These are phyloP conservation scores for Lineus longissimus DNA, from an alignment of 1,140 invertebrate species.

Conservation along the genomic window DNA sequence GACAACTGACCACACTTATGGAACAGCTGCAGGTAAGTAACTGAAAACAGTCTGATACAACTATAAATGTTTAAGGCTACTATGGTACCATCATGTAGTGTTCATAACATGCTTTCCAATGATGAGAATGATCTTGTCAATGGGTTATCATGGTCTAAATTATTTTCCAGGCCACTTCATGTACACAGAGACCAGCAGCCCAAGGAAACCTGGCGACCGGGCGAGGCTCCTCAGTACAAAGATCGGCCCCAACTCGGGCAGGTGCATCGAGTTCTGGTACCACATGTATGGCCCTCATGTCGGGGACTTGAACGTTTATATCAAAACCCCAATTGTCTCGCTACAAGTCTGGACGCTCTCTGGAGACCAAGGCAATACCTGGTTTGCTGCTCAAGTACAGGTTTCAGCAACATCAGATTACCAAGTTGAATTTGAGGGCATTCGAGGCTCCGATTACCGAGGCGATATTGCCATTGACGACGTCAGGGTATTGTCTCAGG, in stretches of 20 bases:
- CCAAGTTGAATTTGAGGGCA: constrained; percentile 5
- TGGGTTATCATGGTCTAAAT: too few relatives aligned
- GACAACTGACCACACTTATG: constrained; percentile 42
- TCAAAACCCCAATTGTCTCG: background rate
- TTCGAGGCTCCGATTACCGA: background rate
- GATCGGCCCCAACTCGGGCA: background rate
- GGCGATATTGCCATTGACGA: constrained; percentile 31
- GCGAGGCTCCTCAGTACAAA: background rate
- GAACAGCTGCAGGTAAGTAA: constrained; percentile 16
- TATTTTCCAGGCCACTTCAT: too few relatives aligned
- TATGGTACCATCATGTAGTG: too few relatives aligned
- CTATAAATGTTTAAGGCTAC: too few relatives aligned
- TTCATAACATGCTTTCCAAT: too few relatives aligned
- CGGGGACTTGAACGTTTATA: too few relatives aligned
- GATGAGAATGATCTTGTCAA: too few relatives aligned
- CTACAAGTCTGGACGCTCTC: background rate
- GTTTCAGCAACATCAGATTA: too few relatives aligned
- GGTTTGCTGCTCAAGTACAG: background rate
- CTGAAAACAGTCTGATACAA: too few relatives aligned
- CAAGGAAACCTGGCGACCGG: background rate
- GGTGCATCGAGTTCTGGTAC: constrained; percentile 63
- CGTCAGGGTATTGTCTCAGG: constrained; percentile 14
- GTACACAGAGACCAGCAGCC: background rate
- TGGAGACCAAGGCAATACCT: background rate
- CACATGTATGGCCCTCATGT: constrained; percentile 68